Conservation (phyloP, 2,797 vertebrate genomes). For the Acipenser transmontanus region DNA sequence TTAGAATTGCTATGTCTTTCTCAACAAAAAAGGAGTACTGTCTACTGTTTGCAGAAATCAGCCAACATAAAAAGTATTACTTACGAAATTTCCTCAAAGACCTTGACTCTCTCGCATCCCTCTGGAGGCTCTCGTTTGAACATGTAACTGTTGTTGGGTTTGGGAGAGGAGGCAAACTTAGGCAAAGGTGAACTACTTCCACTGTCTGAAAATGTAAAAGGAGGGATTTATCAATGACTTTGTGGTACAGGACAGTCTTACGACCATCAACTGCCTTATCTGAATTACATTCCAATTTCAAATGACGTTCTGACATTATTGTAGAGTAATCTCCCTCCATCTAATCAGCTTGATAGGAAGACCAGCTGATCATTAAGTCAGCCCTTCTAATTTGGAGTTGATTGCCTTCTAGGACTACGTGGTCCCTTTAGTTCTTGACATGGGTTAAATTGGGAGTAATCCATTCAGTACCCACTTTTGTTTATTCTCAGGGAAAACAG, state of each 20-base stretch:
- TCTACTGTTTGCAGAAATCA: slow-evolving; percentile 2
- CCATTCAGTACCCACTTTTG: too few relatives aligned
- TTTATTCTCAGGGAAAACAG: too few relatives aligned
- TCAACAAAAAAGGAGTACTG: neutral
- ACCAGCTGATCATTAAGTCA: too few relatives aligned
- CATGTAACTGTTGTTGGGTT: slow-evolving; percentile 99
- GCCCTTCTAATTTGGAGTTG: too few relatives aligned
- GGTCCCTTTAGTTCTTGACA: too few relatives aligned
- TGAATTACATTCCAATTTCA: too few relatives aligned
- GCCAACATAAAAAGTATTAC: slow-evolving; percentile 44
- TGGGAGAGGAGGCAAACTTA: slow-evolving; percentile 94
- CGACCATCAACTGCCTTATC: slow-evolving; percentile 1
- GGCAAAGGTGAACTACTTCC: slow-evolving; percentile 89
- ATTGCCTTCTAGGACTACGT: too few relatives aligned
- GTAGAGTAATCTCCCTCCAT: too few relatives aligned
- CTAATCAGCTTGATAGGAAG: too few relatives aligned
- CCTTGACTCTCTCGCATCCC: slow-evolving; percentile 95
- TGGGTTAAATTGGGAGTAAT: too few relatives aligned
- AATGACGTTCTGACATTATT: too few relatives aligned
- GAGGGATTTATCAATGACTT: slow-evolving; percentile 13
- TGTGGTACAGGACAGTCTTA: slow-evolving; percentile 1
- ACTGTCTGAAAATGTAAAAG: slow-evolving; percentile 76
- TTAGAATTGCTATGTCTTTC: neutral
- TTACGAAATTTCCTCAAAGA: slow-evolving; percentile 96
- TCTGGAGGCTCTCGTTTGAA: slow-evolving; percentile 98